Evolutionary conservation across 2,888 invertebrate species (phyloP), one percentile per base, ranked within the genome.

Genomic region (Pinctada fucata): DNA sequence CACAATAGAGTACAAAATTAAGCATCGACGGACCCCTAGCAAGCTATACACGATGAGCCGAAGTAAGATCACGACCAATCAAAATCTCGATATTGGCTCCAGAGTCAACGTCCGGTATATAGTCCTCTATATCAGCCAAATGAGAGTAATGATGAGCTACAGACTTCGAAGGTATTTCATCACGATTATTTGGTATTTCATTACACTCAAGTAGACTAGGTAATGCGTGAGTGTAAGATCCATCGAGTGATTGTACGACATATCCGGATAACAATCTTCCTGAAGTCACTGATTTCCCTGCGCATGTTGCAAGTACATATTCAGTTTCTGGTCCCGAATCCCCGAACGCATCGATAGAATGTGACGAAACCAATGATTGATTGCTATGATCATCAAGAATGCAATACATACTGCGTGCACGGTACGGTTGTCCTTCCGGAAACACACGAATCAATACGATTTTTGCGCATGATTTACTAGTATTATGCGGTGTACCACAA

Each of bases 241-340:
- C 78, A 72, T 79, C 79, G 31, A 79, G 4, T n/a, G 69, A 16
- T 50, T 82, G 71, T 8, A 83, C 73, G 5, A 79, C 50, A 72
- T n/a, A n/a, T n/a, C n/a, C n/a, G n/a, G n/a, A n/a, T n/a, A n/a
- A n/a, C n/a, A n/a, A n/a, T n/a, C n/a, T n/a, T n/a, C n/a, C n/a
- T n/a, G n/a, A n/a, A n/a, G n/a, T n/a, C n/a, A n/a, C n/a, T n/a
- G n/a, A n/a, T n/a, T n/a, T n/a, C n/a, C n/a, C n/a, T n/a, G n/a
- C n/a, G n/a, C n/a, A n/a, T n/a, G n/a, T n/a, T n/a, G 79, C 71
- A 16, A 85, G 65, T 2, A 70, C 31, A 67, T 79, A 85, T 4
- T 72, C 47, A 2, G 51, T 47, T 0, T 68, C 10, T 13, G 70
- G 63, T 49, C 76, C 64, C 64, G 16, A 31, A 13, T 75, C 63